A percentile compares a stretch with the other conserved stretches of the same genome.
phyloP scores from a whole-genome alignment of 2,113 vertebrate species.

The Nannobrachium achirus region DNA sequence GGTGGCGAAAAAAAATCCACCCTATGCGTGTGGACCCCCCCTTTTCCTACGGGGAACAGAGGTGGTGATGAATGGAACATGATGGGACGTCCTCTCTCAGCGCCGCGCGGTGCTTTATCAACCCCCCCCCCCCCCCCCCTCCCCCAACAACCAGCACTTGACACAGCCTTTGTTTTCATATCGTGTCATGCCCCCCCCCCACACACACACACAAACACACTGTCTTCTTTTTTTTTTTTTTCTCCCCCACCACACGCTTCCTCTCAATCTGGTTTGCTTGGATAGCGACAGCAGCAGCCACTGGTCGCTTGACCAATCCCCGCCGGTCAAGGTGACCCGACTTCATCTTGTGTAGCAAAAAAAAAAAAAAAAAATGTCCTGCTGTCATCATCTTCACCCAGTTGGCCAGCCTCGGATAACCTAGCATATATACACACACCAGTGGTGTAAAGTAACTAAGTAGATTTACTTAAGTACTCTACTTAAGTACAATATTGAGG shows the following conservation, averaged over 20 bases:
- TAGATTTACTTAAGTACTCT: too few relatives aligned
- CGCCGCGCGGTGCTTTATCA: conserved; percentile 54
- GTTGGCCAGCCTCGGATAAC: conserved; percentile 18
- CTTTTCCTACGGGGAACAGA: too few relatives aligned
- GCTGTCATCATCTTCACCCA: conserved; percentile 23
- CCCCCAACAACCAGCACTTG: conserved; percentile 44
- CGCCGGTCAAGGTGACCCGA: conserved; percentile 8
- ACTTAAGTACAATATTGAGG: too few relatives aligned
- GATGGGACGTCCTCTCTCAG: conserved; percentile 40
- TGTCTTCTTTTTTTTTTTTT: conserved; percentile 34
- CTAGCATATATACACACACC: too few relatives aligned
- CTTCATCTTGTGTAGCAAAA: conserved; percentile 32
- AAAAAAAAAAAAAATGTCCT: too few relatives aligned
- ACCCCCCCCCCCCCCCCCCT: conserved; percentile 22
- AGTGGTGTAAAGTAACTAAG: too few relatives aligned
- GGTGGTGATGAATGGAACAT: conserved; percentile 65
- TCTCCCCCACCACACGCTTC: conserved; percentile 48
- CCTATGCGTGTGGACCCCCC: too few relatives aligned
- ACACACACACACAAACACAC: background rate
- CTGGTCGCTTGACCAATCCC: conserved; percentile 34
- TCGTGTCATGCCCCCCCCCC: too few relatives aligned
- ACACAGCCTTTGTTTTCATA: conserved; percentile 16
- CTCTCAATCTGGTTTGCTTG: conserved; percentile 49
- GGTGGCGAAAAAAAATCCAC: too few relatives aligned
- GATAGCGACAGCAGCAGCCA: conserved; percentile 43